Conservation (phyloP, 1,140 invertebrate species). For the Pomacea maculata region DNA sequence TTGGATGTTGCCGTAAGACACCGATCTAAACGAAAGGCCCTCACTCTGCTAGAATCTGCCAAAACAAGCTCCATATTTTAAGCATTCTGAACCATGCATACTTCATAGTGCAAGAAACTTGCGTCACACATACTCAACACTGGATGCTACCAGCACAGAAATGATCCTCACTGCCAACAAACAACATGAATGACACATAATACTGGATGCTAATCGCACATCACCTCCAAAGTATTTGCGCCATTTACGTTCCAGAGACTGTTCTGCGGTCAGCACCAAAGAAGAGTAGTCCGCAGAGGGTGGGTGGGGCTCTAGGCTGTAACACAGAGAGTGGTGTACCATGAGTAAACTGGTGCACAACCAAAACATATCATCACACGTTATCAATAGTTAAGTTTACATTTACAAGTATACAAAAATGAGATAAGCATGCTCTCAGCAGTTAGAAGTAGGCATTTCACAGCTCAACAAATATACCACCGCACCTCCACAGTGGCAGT, state of each 20-base stretch:
- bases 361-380: not conserved
- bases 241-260: conserved; percentile 59
- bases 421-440: too few relatives aligned
- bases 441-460: too few relatives aligned
- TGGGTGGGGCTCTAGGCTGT: conserved; percentile 43
- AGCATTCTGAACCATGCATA: not conserved
- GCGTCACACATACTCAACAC: not conserved
- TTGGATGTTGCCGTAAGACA: too few relatives aligned
- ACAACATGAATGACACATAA: not conserved
- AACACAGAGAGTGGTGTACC: conserved; percentile 1
- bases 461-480: too few relatives aligned
- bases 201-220: not conserved
- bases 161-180: not conserved
- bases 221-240: conserved; percentile 61
- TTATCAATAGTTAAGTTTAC: too few relatives aligned
- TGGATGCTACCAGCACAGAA: not conserved
- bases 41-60: too few relatives aligned
- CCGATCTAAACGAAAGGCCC: too few relatives aligned
- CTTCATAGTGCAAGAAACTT: not conserved
- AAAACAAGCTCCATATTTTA: not conserved
- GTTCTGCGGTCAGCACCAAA: conserved; percentile 53
- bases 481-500: too few relatives aligned
- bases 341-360: not conserved
- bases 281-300: conserved; percentile 50
- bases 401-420: too few relatives aligned